Base-by-base conservation (phyloP, 1,140 invertebrate genomes). In the Apis cerana region DNA sequence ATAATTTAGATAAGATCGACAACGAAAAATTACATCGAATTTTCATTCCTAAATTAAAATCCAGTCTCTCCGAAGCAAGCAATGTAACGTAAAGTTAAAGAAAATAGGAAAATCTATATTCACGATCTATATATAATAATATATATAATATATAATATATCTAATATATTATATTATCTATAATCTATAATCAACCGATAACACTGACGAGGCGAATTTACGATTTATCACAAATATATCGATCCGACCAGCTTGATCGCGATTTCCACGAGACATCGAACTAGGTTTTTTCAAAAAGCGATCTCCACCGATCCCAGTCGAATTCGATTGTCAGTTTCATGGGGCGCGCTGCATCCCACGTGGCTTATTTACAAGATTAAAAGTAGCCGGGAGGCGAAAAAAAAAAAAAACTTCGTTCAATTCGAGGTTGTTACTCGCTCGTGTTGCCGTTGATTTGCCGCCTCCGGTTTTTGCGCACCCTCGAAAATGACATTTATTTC, bases 331-430 rank as follows among this genome's bases (percentile, higher is more conserved):
- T 43, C 33, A 65, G 61, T 65, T 62, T 74, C 59, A 48, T 75
- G 50, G 56, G 7, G 11, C n/a, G 12, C 54, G 54, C 19, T 23
- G 17, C 5, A 23, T 2, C 61, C 23, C 67, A 13, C n/a, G 52
- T 80, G 69, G 54, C 78, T 80, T 74, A 65, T 75, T 43, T 78
- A 61, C 54, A 69, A 79, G 43, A 79, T 79, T 80, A 80, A 80
- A 80, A 54, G 27, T 74, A 65, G 17, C 59, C 69, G 33, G 52
- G 48, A 8, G 8, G 50, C 21, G 23, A 54, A 80, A 80, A 74
- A 54, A 59, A 33, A 33, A 43, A 43, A 43, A 43, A 43, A 5
- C 33, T 7, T 48, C 8, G 64, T 23, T 2, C 64, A 15, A 58
- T 68, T 58, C 64, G 43, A 12, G 12, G 23, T 11, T 27, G 19